Evolutionary conservation across 2,888 invertebrate species (phyloP).

Genomic region (Osmoderma eremita): DNA sequence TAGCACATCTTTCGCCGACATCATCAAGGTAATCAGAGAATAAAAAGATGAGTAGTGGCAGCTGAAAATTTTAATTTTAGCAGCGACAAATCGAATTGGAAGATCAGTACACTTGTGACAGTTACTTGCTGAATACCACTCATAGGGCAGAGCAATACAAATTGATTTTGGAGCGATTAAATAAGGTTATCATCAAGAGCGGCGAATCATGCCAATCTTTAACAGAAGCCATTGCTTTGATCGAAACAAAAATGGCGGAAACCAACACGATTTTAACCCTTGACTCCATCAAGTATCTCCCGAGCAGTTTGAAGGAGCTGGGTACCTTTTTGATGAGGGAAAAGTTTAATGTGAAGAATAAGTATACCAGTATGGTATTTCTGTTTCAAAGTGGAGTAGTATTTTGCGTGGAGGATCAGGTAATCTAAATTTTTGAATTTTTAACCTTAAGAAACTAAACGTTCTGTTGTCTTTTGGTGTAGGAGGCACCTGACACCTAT

Average conservation of each 20-base stretch:
- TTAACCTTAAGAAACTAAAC: background rate
- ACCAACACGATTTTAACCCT: slow-evolving; percentile 60
- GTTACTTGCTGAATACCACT: slow-evolving; percentile 57
- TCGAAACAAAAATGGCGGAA: slow-evolving; percentile 56
- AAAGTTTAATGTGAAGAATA: slow-evolving; percentile 55
- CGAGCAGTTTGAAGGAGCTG: slow-evolving; percentile 55
- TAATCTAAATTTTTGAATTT: background rate
- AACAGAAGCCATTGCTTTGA: slow-evolving; percentile 52
- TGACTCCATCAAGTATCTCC: slow-evolving; percentile 56
- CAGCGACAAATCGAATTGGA: slow-evolving; percentile 62
- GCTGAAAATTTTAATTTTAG: slow-evolving; percentile 47
- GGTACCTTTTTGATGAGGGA: slow-evolving; percentile 57
- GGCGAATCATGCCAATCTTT: slow-evolving; percentile 50
- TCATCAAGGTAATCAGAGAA: slow-evolving; percentile 52
- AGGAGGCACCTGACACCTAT: background rate
- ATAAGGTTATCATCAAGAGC: slow-evolving; percentile 16
- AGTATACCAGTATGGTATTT: slow-evolving; percentile 56
- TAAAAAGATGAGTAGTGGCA: background rate
- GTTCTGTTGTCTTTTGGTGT: background rate
- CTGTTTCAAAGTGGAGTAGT: slow-evolving; percentile 58
- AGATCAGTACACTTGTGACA: slow-evolving; percentile 51
- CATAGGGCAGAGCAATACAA: slow-evolving; percentile 59
- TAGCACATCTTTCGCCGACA: slow-evolving; percentile 51
- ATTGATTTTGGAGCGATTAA: slow-evolving; percentile 53
- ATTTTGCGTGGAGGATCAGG: slow-evolving; percentile 50